A percentile compares a stretch with the other conserved stretches of the same genome.
phyloP scores from a whole-genome alignment of 2,113 vertebrate species.

The Cranoglanis bouderius region DNA sequence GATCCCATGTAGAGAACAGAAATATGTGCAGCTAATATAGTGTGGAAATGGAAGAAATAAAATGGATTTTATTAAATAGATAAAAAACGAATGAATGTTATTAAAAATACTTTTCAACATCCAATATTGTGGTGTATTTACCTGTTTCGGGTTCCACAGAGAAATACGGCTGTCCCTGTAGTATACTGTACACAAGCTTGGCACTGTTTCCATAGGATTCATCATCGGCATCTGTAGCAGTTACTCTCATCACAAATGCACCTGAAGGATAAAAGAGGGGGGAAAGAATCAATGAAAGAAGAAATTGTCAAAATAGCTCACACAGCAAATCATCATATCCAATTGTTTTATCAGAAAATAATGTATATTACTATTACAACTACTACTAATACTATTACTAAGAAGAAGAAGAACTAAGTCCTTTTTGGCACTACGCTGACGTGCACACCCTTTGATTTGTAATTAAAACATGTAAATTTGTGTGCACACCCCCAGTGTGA shows the following conservation, averaged over 20 bases:
- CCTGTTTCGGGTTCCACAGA: conserved; percentile 96
- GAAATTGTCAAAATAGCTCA: neutral
- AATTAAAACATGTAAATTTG: conserved; percentile 44
- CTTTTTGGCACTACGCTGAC: neutral
- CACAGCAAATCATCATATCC: neutral
- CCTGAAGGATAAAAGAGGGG: conserved; percentile 70
- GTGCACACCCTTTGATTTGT: conserved; percentile 23
- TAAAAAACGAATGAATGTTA: neutral
- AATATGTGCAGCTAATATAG: neutral
- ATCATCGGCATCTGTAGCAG: conserved; percentile 92
- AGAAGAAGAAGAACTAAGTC: no score
- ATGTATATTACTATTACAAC: neutral
- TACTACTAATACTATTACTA: neutral
- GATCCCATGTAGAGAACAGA: neutral
- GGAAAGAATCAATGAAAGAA: conserved; percentile 7
- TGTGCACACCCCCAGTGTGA: conserved; percentile 35
- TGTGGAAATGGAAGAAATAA: neutral
- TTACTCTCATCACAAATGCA: conserved; percentile 90
- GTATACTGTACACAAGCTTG: conserved; percentile 94
- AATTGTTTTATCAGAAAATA: neutral
- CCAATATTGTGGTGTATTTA: conserved; percentile 53
- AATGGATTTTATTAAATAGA: neutral
- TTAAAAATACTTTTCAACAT: neutral
- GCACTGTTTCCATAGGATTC: conserved; percentile 96
- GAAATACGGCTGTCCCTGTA: conserved; percentile 97